Conservation (phyloP, 2,797 vertebrate genomes). For the Leptoclinus maculatus region DNA sequence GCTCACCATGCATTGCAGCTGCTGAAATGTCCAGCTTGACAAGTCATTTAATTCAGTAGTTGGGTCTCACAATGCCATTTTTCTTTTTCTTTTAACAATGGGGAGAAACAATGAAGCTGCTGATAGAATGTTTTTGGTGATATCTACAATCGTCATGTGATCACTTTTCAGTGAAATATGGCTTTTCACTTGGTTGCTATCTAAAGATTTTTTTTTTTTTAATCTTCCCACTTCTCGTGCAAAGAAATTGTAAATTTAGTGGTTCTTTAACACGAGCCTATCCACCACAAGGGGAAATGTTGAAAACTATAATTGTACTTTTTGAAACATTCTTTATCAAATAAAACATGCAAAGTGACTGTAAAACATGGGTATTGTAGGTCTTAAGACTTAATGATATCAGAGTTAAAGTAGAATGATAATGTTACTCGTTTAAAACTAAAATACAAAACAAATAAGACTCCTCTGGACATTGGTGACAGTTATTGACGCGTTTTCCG, state of each 20-base stretch:
- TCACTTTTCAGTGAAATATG: not conserved
- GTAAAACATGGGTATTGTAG: not conserved
- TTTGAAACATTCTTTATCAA: not conserved
- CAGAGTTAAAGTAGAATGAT: not conserved
- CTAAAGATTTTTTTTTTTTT: not conserved
- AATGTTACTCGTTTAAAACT: not conserved
- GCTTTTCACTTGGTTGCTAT: not conserved
- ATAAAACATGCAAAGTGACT: not conserved
- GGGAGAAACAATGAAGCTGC: not conserved
- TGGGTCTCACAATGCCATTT: not conserved
- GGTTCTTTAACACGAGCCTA: not conserved
- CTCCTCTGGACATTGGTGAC: not conserved
- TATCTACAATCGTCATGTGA: not conserved
- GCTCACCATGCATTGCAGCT: conserved; percentile 44
- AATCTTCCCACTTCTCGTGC: not conserved
- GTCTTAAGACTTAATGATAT: not conserved
- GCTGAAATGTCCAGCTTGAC: conserved; percentile 27
- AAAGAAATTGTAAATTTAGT: not conserved
- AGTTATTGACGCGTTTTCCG: not conserved
- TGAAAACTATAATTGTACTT: not conserved
- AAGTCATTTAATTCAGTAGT: not conserved
- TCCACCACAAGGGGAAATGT: not conserved
- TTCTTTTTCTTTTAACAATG: not conserved
- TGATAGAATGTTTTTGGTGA: not conserved
- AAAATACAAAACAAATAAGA: not conserved